Percentiles rank a stretch among this genome's conserved stretches.
These are phyloP conservation scores for Tortricodes alternella DNA, from an alignment of 2,888 invertebrate species.

Conservation along the genomic window DNA sequence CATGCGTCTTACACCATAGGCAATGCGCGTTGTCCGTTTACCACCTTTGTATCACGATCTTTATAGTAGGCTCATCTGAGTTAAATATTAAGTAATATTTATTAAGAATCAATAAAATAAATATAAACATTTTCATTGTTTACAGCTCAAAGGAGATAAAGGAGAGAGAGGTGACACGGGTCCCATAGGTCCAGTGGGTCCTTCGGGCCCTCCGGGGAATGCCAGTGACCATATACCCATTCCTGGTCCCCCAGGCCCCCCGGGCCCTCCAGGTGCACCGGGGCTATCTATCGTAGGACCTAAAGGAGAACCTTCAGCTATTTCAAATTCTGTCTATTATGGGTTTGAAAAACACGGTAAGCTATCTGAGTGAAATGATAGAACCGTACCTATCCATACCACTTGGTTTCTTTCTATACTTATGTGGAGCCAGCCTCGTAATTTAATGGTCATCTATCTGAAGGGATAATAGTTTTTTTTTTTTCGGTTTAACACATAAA, in stretches of 20 bases:
- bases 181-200: conserved; percentile 9
- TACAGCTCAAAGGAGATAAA: conserved; percentile 62
- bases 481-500: no score
- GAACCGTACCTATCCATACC: no score
- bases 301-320: conserved; percentile 60
- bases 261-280: conserved; percentile 54
- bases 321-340: conserved; percentile 37
- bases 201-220: conserved; percentile 39
- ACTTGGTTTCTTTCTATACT: no score
- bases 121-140: neutral
- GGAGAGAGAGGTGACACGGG: conserved; percentile 52
- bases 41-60: no score
- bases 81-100: conserved; percentile 2
- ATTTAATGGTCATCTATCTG: conserved; percentile 8
- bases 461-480: neutral
- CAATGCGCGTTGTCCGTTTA: no score
- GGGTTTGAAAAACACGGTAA: conserved; percentile 31
- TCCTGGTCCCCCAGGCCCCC: conserved; percentile 46
- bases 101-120: neutral
- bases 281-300: conserved; percentile 60
- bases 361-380: neutral
- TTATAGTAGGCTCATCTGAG: no score
- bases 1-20: no score
- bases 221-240: neutral
- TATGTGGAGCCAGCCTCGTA: no score